Conservation (phyloP, 2,888 invertebrate species). For the Autographa gamma region DNA sequence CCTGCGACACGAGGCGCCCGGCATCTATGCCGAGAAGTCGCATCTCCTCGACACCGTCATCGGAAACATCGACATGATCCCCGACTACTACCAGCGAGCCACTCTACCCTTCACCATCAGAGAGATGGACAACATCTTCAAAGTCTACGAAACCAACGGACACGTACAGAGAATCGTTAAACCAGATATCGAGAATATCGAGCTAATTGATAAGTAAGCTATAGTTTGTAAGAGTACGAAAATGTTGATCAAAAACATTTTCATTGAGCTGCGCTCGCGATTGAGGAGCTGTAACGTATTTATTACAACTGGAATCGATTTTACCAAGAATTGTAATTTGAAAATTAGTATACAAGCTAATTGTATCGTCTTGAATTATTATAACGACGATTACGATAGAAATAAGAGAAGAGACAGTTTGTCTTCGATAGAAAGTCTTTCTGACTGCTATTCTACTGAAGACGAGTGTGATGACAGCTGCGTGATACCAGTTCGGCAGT, state of each 20-base stretch:
- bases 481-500: conserved; percentile 78
- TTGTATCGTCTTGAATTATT: conserved; percentile 82
- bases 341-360: conserved; percentile 84
- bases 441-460: conserved; percentile 79
- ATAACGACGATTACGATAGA: conserved; percentile 68
- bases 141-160: conserved; percentile 90
- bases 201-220: conserved; percentile 61
- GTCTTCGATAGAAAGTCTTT: conserved; percentile 85
- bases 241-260: conserved; percentile 86
- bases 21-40: conserved; percentile 95
- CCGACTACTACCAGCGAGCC: conserved; percentile 95
- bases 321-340: conserved; percentile 81
- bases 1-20: conserved; percentile 93
- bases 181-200: conserved; percentile 71
- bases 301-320: conserved; percentile 83
- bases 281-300: conserved; percentile 90
- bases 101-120: conserved; percentile 94
- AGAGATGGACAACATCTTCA: conserved; percentile 93
- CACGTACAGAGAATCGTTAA: conserved; percentile 80
- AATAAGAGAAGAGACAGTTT: conserved; percentile 77
- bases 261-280: conserved; percentile 90
- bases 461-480: conserved; percentile 77
- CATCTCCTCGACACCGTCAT: conserved; percentile 97
- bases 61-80: conserved; percentile 94
- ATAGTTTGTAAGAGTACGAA: conserved; percentile 58